A percentile compares a stretch with the other conserved stretches of the same genome.
phyloP scores from a whole-genome alignment of 2,797 vertebrate species.

The Crocodylus rhombifer region DNA sequence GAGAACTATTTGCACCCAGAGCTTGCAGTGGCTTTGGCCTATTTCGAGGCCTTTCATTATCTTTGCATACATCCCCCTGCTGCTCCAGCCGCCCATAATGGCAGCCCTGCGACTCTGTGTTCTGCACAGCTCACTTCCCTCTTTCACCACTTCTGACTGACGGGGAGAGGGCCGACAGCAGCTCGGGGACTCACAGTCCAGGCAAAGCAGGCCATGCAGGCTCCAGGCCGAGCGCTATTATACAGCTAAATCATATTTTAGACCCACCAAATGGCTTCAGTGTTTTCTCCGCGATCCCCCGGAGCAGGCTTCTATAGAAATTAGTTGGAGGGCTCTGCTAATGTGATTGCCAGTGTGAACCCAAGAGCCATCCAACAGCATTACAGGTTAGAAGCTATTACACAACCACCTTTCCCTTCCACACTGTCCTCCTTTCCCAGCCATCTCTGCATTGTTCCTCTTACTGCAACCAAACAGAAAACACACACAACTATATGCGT shows the following conservation, averaged over 20 bases:
- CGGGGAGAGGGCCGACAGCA: neutral
- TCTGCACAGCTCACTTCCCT: neutral
- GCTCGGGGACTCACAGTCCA: neutral
- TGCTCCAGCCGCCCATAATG: neutral
- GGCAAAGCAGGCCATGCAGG: neutral
- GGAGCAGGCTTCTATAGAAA: neutral
- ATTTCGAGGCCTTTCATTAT: neutral
- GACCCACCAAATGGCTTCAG: neutral
- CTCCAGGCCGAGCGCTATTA: neutral
- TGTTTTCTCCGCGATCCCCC: neutral
- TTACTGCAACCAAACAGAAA: neutral
- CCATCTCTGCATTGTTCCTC: constrained; percentile 2
- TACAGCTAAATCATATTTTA: neutral
- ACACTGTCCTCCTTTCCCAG: neutral
- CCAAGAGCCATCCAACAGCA: rapidly evolving
- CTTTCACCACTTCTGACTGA: neutral
- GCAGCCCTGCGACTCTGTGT: rapidly evolving
- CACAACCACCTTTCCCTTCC: neutral
- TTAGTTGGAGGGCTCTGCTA: neutral
- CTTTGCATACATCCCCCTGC: neutral
- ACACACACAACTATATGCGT: neutral
- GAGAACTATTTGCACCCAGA: neutral
- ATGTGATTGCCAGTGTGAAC: rapidly evolving
- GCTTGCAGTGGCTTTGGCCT: neutral
- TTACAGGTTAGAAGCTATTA: neutral